Base-by-base conservation (phyloP, 2,113 vertebrate species). In the Cinclus mexicanus region DNA sequence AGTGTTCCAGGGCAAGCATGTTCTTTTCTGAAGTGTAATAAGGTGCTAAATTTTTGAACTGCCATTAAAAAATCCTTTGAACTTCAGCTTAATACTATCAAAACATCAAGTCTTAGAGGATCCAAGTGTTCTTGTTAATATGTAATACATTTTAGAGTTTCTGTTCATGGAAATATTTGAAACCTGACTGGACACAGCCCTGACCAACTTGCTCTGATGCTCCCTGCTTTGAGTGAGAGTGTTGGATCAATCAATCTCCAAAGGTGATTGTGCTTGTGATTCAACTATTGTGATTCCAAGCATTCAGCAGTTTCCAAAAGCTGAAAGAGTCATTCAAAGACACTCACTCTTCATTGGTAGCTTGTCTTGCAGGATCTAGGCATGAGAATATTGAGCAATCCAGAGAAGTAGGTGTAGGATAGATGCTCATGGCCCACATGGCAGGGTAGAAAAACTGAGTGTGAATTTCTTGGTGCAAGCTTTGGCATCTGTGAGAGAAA, bases 211-310 rank as follows among this genome's bases (percentile, higher is more conserved):
- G 20, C 26, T 70, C 55, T 80, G 59, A 10, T 55, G 60, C n/a
- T 52, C 29, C 9, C 11, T 64, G 6, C 53, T 83, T 77, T 77
- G 55, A 67, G 33, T 4, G 8, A 37, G 28, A 13, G 7, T 41
- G 5, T 86, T 80, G 39, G 33, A 39, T 29, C 20, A 33, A 8
- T 39, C 2, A 2, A 0, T 60, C 18, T 78, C 33, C 47, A 22
- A 9, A 33, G 41, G 3, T 89, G 11, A 28, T 25, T 78, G 60
- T 63, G 60, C 17, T 19, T 53, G 24, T 35, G 25, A 24, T 63
- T 88, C 18, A 56, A 7, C 35, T 1, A 0, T 26, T 0, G 0
- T 35, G 26, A 26, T 61, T 80, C 29, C 2, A 2, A 77, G 7
- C 18, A 22, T 42, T 49, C 20, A 67, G 1, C 6, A 50, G 16